Conservation (phyloP, 2,888 invertebrate species). For the Arenicola marina region DNA sequence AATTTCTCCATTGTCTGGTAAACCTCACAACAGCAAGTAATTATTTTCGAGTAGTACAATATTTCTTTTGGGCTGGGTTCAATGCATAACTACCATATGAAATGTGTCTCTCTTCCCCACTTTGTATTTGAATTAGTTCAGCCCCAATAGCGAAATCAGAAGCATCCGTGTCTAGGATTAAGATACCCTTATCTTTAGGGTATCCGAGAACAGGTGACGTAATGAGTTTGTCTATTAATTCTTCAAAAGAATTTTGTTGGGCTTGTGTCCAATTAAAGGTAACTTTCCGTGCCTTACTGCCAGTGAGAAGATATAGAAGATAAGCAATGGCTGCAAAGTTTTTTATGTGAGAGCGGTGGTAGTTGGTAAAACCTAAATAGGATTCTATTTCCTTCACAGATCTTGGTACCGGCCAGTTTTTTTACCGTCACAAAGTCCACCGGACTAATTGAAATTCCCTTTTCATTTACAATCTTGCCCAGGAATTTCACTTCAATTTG, state of each 20-base stretch:
- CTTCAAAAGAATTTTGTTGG: slow-evolving; percentile 15
- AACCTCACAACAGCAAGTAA: slow-evolving; percentile 21
- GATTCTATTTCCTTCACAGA: slow-evolving; percentile 19
- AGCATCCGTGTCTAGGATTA: slow-evolving; percentile 27
- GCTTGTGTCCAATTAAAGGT: neutral
- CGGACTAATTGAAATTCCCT: neutral
- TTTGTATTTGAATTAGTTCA: slow-evolving; percentile 23
- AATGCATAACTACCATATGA: slow-evolving; percentile 19
- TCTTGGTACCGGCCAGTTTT: slow-evolving; percentile 6
- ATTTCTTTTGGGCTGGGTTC: slow-evolving; percentile 16
- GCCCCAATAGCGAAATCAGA: slow-evolving; percentile 25
- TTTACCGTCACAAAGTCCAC: neutral
- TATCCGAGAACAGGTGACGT: slow-evolving; percentile 16
- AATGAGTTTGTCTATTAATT: slow-evolving; percentile 11
- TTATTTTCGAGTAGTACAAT: too few species aligned
- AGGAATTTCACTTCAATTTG: slow-evolving; percentile 21
- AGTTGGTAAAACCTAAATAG: slow-evolving; percentile 32
- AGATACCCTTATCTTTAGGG: slow-evolving; percentile 13
- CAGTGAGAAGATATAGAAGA: slow-evolving; percentile 18
- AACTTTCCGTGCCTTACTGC: slow-evolving; percentile 6
- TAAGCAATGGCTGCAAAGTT: slow-evolving; percentile 19
- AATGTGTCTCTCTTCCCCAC: too few species aligned
- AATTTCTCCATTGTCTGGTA: slow-evolving; percentile 17
- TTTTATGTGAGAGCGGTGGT: slow-evolving; percentile 23
- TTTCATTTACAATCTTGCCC: slow-evolving; percentile 4